Base-by-base conservation (phyloP, 2,113 vertebrate genomes). In the Labeo rohita region DNA sequence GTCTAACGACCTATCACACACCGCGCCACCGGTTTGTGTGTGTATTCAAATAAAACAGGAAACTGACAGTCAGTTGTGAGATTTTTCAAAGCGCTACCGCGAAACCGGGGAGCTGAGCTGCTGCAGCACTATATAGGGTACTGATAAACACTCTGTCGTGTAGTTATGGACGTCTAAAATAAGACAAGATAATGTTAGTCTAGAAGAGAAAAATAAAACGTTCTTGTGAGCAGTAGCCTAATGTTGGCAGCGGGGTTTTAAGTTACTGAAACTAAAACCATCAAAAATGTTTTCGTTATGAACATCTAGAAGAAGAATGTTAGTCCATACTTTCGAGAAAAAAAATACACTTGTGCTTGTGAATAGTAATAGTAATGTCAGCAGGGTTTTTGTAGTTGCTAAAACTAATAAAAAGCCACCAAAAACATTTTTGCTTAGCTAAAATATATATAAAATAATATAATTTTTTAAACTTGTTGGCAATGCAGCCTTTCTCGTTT, bases 11-110 rank as follows among this genome's bases (percentile, higher is more conserved):
- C 88, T 87, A 88, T 90, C 85, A 84, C 63, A 75, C 18, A 47
- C 84, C 21, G 28, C 72, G 47, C 83, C 47, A 65, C 66, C 47
- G 47, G 52, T 52, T 15, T 61, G 61, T 70, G 85, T 74, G 56
- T 85, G 72, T 76, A 76, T 90, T 90, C 80, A 91, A 90, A 91
- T 88, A 47, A 91, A 88, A 88, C 90, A 87, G 91, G 90, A 91
- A 90, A 89, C 77, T 54, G 54, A 85, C 49, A 39, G 47, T 1
- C 28, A 50, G 21, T 80, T 50, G 50, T 16, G 23, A 76, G 45
- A 68, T 23, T 28, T 88, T 85, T 84, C 74, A 88, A 89, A 52
- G 81, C 63, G 54, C 66, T 66, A 50, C 80, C 85, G 84, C 85
- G 83, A 84, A 87, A 49, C 63, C 45, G 66, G 9, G 13, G 18